Evolutionary conservation across 2,797 vertebrate genomes (phyloP), one percentile per base, ranked within the genome.

Genomic region (Agapornis canus): DNA sequence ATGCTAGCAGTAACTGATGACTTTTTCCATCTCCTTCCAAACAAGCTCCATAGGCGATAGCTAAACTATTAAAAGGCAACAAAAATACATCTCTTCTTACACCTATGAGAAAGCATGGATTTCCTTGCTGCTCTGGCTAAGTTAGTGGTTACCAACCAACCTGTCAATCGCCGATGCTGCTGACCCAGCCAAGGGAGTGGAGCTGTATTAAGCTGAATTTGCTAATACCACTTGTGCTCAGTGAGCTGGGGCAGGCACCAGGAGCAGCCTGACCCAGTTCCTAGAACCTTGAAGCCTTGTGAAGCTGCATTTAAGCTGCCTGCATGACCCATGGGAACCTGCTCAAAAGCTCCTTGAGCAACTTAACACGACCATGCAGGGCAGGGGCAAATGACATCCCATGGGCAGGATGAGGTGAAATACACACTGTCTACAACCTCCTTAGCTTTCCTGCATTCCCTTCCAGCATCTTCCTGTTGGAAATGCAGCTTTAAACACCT

Each of bases 171-270:
- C 2, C 65, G 54, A 29, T 20, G 26, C 35, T 70, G 76, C 82
- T 65, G 80, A 78, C 31, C 27, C 49, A 79, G 92, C 54, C 69
- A 92, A 49, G 70, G 20, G 54, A 86, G 65, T 1, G 0, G 29
- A 77, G 56, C 37, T 14, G 7, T 48, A 79, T 51, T 31, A 63
- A 78, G 23, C 23, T 89, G 70, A 90, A 59, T 93, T 84, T 89
- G 40, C 75, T 77, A 75, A 89, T 82, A 81, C 68, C 57, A 39
- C 45, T 64, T 52, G 20, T n/a, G 48, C 84, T 73, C 40, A 77
- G 77, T 43, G 26, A 85, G 60, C 75, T 65, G 57, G 56, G 71
- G 35, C 37, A 56, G 32, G 59, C 21, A 64, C 40, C 39, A 48
- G 43, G 23, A 86, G 73, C 54, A 91, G 42, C 49, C 80, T 3